Percentiles rank a stretch among this genome's conserved stretches.
phyloP scores from a whole-genome alignment of 2,113 vertebrate genomes.

The Heterochromis multidens region DNA sequence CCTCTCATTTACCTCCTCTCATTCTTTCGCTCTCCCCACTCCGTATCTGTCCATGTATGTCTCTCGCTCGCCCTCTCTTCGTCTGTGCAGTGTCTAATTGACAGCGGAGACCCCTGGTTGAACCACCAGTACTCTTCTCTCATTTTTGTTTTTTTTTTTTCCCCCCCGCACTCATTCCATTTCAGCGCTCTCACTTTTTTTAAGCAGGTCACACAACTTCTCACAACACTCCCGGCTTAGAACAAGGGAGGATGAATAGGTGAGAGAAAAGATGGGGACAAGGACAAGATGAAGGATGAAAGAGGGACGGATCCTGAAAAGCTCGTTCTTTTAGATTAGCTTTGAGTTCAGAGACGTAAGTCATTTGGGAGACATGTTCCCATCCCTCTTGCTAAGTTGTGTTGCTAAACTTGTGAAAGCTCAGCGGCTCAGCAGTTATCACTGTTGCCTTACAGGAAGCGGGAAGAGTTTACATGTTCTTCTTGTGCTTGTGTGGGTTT shows the following conservation, averaged over 20 bases:
- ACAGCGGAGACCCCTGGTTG: slow-evolving; percentile 69
- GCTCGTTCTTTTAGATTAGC: not conserved
- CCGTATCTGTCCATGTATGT: not conserved
- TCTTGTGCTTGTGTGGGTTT: not conserved
- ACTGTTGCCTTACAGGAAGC: not conserved
- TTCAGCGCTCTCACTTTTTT: slow-evolving; percentile 33
- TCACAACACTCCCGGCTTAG: slow-evolving; percentile 5
- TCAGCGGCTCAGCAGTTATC: not conserved
- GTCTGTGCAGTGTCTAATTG: slow-evolving; percentile 67
- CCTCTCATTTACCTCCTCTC: slow-evolving; percentile 26
- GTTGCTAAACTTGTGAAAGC: not conserved
- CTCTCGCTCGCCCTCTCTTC: slow-evolving; percentile 43
- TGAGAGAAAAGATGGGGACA: not conserved
- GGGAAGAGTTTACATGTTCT: not conserved
- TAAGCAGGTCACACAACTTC: slow-evolving; percentile 14
- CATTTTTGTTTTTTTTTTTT: not conserved
- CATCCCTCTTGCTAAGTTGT: not conserved
- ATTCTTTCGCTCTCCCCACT: slow-evolving; percentile 13
- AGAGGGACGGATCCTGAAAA: not conserved
- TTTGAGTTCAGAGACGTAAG: slow-evolving; percentile 1
- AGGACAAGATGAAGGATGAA: not conserved
- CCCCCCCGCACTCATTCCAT: not conserved
- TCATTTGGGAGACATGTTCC: not conserved
- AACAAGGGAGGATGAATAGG: not conserved
- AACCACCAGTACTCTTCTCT: slow-evolving; percentile 45